Evolutionary conservation across 1,140 invertebrate species (phyloP), one percentile per base, ranked within the genome.

Genomic region (Agrilus planipennis): DNA sequence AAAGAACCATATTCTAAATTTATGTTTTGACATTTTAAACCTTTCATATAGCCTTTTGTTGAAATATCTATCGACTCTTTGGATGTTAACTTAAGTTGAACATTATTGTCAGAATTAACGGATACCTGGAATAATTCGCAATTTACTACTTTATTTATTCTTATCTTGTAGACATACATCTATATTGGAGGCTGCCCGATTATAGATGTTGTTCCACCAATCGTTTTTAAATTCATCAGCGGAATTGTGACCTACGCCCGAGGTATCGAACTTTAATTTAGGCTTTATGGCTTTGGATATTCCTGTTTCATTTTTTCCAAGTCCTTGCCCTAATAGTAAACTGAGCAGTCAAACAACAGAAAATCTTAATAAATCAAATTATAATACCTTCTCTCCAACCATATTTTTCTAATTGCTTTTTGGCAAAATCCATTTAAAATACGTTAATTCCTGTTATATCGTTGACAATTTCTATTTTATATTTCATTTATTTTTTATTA

Each of bases 141-240:
- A 39, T 27, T 19, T 32, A n/a, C 15, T 25, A 15, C 14, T 7
- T 31, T 31, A 32, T 23, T 15, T 20, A 19, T 28, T 5, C 5
- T 29, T n/a, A 22, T 31, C 31, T n/a, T 20, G 1, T 22, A 19
- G 19, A 28, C 43, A 49, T 14, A 75, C 65, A 14, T 67, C 49
- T 12, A 88, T 71, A 59, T 78, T 86, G 27, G 63, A 70, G 7
- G 79, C 69, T 21, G 84, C 81, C 47, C 79, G 76, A 52, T 87
- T 77, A 47, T 79, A 88, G 7, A 80, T 63, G 32, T 72, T 69
- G 51, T 82, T 77, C 84, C 86, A 88, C 86, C 86, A 90, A 34
- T 84, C 75, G 39, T 79, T 74, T 15, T 76, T 81, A 51, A 81
- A 84, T 45, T 81, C 76, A 16, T 78, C 67, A 1, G 68, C 71